Evolutionary conservation across 1,140 invertebrate genomes (phyloP), one percentile per base, ranked within the genome.

Genomic region (Solenopsis invicta): DNA sequence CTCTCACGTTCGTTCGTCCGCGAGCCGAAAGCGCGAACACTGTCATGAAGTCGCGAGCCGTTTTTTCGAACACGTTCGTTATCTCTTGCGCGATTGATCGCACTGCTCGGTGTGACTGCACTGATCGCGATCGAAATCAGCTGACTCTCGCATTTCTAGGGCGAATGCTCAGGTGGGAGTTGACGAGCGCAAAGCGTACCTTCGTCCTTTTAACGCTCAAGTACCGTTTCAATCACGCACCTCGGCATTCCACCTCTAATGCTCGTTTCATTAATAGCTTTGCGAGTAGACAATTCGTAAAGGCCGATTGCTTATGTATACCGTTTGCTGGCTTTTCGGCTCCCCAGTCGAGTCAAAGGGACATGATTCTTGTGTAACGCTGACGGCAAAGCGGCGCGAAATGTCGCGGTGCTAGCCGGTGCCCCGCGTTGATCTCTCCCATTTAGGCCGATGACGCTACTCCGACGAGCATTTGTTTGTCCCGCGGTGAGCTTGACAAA

Each of bases 401-500:
- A 41, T 48, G 24, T 62, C 54, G 67, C 74, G 37, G 52, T 50
- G 52, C 54, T 52, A 71, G 29, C 29, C 69, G 80, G 69, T 66
- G 72, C 64, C 71, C 88, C 67, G 59, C 80, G 75, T 89, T 76
- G 16, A 62, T 50, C 52, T 75, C 69, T 72, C 76, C 86, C 89
- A 81, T 85, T 71, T 87, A 90, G 69, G 56, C 16, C 48, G 62
- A 62, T 37, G 34, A 41, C 37, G 69, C 56, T 85, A 75, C 77
- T 72, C 74, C 59, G 72, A 87, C 48, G 87, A 88, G 54, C 80
- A 72, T 77, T 90, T 74, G 86, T 81, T 80, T 62, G 50, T 62
- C 76, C 72, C 67, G 50, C 45, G 59, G 56, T 59, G 76, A 81
- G 76, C 74, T 90, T 90, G 87, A 91, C 78, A 88, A 88, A 90